Conservation (phyloP, 2,888 invertebrate species). For the Polymixis lichenea region DNA sequence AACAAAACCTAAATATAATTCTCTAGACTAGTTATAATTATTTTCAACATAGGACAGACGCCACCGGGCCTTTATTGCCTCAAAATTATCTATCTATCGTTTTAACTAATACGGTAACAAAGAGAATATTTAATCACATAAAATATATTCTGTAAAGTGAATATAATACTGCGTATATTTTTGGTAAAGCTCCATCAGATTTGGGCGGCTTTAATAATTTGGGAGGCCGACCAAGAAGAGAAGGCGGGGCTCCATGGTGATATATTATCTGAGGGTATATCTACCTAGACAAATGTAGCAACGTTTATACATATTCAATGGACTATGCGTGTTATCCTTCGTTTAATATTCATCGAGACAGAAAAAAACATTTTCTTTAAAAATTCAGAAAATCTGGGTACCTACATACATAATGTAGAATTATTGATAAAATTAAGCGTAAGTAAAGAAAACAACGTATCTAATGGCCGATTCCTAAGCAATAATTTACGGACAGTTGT, state of each 20-base stretch:
- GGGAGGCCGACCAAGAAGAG: constrained; percentile 56
- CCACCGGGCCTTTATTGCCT: not conserved
- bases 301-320: not conserved
- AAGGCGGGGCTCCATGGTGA: constrained; percentile 42
- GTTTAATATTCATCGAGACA: not conserved
- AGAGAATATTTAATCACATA: not conserved
- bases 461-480: too few species aligned
- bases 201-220: constrained; percentile 68
- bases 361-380: too few species aligned
- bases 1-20: not conserved
- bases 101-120: not conserved
- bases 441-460: too few species aligned
- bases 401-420: too few species aligned
- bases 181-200: constrained; percentile 20
- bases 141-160: not conserved
- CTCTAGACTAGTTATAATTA: not conserved
- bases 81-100: not conserved
- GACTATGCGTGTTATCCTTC: not conserved
- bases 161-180: constrained; percentile 26
- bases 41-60: not conserved
- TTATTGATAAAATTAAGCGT: too few species aligned
- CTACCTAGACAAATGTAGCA: not conserved
- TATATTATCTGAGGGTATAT: constrained; percentile 23
- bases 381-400: too few species aligned
- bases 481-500: too few species aligned